Evolutionary conservation across 2,797 vertebrate species (phyloP).

Genomic region (Oophaga sylvatica): DNA sequence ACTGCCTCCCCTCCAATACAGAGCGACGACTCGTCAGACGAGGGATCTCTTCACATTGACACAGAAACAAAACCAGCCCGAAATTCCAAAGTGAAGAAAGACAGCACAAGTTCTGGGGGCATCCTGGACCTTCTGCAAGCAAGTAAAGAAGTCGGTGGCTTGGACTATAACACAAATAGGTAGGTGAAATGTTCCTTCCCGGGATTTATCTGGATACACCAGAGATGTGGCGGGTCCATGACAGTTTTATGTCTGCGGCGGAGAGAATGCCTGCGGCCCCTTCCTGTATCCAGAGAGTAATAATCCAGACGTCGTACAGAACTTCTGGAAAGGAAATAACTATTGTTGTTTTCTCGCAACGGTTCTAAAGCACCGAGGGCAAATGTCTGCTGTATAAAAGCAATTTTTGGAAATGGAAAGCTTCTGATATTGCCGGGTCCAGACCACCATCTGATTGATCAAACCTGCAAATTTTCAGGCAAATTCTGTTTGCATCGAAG

Average conservation of each 20-base stretch:
- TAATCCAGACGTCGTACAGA: not conserved
- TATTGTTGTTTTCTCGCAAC: not conserved
- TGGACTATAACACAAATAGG: slow-evolving; percentile 96
- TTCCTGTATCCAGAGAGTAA: not conserved
- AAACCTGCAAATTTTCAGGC: too few species aligned
- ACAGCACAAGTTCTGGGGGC: slow-evolving; percentile 86
- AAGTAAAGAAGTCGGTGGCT: slow-evolving; percentile 96
- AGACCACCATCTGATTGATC: too few species aligned
- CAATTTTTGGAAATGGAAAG: too few species aligned
- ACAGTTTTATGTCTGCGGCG: not conserved
- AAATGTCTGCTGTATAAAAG: not conserved
- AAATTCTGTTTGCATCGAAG: too few species aligned
- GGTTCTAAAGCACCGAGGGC: not conserved
- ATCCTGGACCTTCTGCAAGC: slow-evolving; percentile 96
- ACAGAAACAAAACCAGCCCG: slow-evolving; percentile 84
- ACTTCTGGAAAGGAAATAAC: not conserved
- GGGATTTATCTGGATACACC: not conserved
- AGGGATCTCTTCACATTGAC: slow-evolving; percentile 95
- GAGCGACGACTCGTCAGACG: slow-evolving; percentile 90
- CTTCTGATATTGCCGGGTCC: too few species aligned
- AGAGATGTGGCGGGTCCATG: not conserved
- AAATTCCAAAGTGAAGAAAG: slow-evolving; percentile 92
- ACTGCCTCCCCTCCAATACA: slow-evolving; percentile 59
- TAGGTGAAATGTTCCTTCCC: slow-evolving; percentile 69
- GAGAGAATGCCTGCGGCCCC: not conserved